Evolutionary conservation across 2,113 vertebrate species (phyloP), one percentile per base, ranked within the genome.

Genomic region (Stigmatopora nigra): DNA sequence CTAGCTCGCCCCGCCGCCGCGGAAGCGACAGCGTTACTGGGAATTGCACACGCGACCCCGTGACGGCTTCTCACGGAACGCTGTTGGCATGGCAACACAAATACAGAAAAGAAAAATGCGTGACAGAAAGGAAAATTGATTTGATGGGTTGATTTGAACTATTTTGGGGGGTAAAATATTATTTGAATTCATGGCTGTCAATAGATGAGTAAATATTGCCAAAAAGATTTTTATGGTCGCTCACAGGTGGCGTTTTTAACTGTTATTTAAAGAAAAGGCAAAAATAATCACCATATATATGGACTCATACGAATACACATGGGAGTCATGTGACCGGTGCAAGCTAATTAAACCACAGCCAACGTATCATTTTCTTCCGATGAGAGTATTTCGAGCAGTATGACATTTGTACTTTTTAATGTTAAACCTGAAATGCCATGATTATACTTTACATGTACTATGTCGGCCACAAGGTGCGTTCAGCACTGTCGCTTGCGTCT

Each of bases 351-450:
- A 31, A 9, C 22, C 6, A 19, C 58, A 67, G 25, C 25, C 58
- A 65, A 65, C 1, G 70, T 51, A 77, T 59, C 55, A 64, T 69
- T 81, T 61, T 52, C 62, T 52, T 49, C 52, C 60, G 56, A 9
- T 65, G 49, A 5, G 35, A 15, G 19, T 68, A 72, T 69, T 58
- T 17, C 61, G 71, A 69, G 73, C 44, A 58, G 59, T 13, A 38
- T 69, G 65, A 68, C 49, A 73, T 80, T 67, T 77, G n/a, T 53
- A 65, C 75, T 52, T 49, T 77, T 75, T 79, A 72, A 79, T 70
- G 71, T 71, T 12, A 15, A 31, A 2, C 6, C 20, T 55, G 53
- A 55, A 55, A 55, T 31, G 20, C 25, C 20, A 15, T 25, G 14
- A 25, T 55, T 55, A 25, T 48, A 31, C 52, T 55, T 11, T 55